These are phyloP conservation scores for Malurus cyaneus DNA, from an alignment of 2,113 vertebrate genomes.

Conservation along the genomic window DNA sequence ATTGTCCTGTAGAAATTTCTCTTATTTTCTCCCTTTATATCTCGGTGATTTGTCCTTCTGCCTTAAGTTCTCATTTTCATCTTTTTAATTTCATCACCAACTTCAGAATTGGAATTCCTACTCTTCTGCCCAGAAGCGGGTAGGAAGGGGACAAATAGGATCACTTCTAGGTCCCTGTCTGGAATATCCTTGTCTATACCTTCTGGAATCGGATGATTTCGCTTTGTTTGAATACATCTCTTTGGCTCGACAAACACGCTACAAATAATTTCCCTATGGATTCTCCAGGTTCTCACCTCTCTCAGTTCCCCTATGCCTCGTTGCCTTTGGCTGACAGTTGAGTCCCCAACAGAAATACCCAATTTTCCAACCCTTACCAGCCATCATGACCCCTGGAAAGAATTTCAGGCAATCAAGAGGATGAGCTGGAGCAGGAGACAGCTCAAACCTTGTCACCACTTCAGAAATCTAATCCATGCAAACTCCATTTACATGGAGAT, in stretches of 20 bases:
- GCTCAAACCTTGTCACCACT: background rate
- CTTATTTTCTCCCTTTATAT: background rate
- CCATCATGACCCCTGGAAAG: background rate
- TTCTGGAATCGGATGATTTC: background rate
- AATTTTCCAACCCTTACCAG: accelerated
- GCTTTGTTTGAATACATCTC: background rate
- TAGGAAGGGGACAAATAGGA: background rate
- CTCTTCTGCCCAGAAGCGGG: background rate
- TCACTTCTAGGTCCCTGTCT: accelerated
- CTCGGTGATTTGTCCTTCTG: no score
- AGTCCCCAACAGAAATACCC: background rate
- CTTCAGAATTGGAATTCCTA: background rate
- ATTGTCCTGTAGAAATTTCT: background rate
- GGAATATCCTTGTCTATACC: background rate
- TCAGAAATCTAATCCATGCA: accelerated
- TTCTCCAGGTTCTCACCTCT: background rate
- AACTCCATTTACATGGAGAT: background rate
- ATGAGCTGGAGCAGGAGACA: background rate
- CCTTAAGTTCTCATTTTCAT: background rate
- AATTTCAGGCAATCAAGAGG: background rate
- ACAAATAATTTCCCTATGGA: background rate
- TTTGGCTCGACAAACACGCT: background rate
- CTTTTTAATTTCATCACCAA: background rate
- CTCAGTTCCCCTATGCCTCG: background rate
- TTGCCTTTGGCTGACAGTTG: no score